These are phyloP conservation scores for Listronotus oregonensis DNA, from an alignment of 1,140 invertebrate genomes.

Conservation along the genomic window DNA sequence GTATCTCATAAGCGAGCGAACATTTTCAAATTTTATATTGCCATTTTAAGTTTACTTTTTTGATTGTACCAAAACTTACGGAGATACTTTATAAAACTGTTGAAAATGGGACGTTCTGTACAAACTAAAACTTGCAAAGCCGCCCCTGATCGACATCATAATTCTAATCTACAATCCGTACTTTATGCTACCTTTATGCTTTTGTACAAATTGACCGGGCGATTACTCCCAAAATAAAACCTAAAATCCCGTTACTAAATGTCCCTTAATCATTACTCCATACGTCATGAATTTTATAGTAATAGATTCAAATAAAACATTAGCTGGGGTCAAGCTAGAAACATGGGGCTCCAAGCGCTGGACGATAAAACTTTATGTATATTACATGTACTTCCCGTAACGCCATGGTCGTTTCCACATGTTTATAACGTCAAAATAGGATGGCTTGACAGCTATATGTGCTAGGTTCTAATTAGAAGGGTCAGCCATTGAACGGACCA, in stretches of 20 bases:
- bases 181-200: too few species aligned
- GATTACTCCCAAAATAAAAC: too few species aligned
- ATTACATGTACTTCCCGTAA: slow-evolving; percentile 46
- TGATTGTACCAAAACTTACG: too few species aligned
- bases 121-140: too few species aligned
- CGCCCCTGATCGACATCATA: too few species aligned
- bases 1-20: too few species aligned
- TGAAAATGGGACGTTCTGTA: too few species aligned
- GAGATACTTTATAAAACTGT: too few species aligned
- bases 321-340: slow-evolving; percentile 48
- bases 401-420: slow-evolving; percentile 36
- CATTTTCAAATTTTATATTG: too few species aligned
- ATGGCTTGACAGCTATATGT: slow-evolving; percentile 28
- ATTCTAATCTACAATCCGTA: too few species aligned
- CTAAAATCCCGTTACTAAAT: slow-evolving; percentile 9
- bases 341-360: slow-evolving; percentile 48
- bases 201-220: too few species aligned
- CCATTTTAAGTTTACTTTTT: too few species aligned
- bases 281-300: slow-evolving; percentile 34
- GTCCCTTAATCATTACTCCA: slow-evolving; percentile 15
- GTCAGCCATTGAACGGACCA: slow-evolving; percentile 1
- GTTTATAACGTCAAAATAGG: slow-evolving; percentile 44
- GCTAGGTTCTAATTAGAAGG: slow-evolving; percentile 39
- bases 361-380: slow-evolving; percentile 55
- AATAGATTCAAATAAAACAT: slow-evolving; percentile 38